A percentile compares a stretch with the other conserved stretches of the same genome.
Conservation (phyloP, 2,888 invertebrate species). For the Microplitis manilae region DNA sequence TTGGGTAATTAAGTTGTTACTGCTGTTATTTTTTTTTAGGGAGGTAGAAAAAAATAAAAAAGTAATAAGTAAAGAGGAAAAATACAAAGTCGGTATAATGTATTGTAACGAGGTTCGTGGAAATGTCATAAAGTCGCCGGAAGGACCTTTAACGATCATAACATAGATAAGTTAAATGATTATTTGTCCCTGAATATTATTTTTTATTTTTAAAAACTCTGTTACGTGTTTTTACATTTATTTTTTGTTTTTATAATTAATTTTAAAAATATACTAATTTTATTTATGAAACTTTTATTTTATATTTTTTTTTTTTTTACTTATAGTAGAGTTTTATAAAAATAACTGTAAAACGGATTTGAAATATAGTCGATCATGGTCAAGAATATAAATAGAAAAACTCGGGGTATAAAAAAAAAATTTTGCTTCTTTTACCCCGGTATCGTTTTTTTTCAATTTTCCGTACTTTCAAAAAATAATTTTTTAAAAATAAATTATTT, state of each 20-base stretch:
- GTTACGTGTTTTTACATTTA: neutral
- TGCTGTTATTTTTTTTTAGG: neutral
- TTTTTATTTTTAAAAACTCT: neutral
- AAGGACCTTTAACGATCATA: conserved; percentile 1
- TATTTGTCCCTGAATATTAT: neutral
- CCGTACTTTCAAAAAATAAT: no score
- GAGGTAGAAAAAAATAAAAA: neutral
- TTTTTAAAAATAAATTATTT: no score
- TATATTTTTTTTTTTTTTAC: no score
- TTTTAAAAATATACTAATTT: neutral
- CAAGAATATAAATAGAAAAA: no score
- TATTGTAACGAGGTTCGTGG: neutral
- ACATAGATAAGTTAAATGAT: neutral
- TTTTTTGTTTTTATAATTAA: neutral
- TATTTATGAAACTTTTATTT: no score
- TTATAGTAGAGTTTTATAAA: no score
- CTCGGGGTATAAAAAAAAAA: no score
- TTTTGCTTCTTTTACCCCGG: no score
- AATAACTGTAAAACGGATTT: no score
- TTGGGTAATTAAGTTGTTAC: conserved; percentile 1
- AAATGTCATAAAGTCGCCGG: conserved; percentile 1
- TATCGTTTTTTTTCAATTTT: no score
- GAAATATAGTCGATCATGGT: no score
- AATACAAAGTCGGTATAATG: neutral
- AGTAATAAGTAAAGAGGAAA: neutral